Percentiles rank a stretch among this genome's conserved stretches.
phyloP scores from a whole-genome alignment of 2,888 invertebrate species.

The Julus scandinavius region DNA sequence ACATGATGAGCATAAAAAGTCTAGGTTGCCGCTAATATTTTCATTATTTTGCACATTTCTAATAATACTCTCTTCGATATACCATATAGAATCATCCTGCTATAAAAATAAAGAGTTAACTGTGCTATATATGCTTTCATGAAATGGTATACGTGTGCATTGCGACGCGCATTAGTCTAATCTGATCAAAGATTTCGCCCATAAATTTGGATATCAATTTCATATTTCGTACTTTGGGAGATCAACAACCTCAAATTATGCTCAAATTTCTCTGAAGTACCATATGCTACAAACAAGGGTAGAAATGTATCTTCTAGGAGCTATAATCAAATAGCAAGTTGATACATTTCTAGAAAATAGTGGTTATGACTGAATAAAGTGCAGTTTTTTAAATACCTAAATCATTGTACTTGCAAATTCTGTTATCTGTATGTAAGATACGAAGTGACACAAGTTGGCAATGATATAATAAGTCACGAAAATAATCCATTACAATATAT shows the following conservation, averaged over 20 bases:
- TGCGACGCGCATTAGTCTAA: constrained; percentile 23
- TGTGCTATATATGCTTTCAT: not conserved
- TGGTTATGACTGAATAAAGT: too few relatives aligned
- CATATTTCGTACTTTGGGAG: constrained; percentile 12
- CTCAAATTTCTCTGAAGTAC: not conserved
- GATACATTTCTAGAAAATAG: not conserved
- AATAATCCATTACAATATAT: too few relatives aligned
- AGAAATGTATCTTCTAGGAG: not conserved
- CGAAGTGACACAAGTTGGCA: too few relatives aligned
- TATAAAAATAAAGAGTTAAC: not conserved
- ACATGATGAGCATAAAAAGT: not conserved
- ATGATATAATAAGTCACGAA: too few relatives aligned
- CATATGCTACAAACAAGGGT: not conserved
- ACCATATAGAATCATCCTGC: not conserved
- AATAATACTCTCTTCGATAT: not conserved
- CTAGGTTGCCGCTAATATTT: not conserved
- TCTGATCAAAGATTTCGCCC: constrained; percentile 14
- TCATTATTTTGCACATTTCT: not conserved
- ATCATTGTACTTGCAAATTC: too few relatives aligned
- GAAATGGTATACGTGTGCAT: constrained; percentile 23
- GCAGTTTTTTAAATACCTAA: too few relatives aligned
- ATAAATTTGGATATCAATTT: constrained; percentile 4
- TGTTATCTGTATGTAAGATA: too few relatives aligned
- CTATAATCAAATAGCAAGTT: not conserved
- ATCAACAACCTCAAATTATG: constrained; percentile 18